These are phyloP conservation scores for Limulus polyphemus DNA, from an alignment of 2,888 invertebrate species.

Conservation along the genomic window DNA sequence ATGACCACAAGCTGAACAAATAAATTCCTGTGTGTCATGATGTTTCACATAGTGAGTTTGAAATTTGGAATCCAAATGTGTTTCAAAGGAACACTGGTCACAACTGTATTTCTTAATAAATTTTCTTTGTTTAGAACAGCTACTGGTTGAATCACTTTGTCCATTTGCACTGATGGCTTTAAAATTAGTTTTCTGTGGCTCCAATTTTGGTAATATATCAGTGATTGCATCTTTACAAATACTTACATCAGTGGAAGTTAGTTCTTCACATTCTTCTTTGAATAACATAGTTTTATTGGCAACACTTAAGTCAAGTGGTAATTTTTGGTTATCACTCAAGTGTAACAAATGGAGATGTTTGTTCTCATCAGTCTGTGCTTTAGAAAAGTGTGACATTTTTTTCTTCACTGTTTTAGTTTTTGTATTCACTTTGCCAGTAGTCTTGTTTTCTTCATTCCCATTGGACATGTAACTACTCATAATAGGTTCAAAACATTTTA, in stretches of 20 bases:
- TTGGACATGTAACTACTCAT: not conserved
- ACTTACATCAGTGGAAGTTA: not conserved
- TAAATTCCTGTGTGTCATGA: conserved; percentile 78
- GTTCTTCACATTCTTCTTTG: not conserved
- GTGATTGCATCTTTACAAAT: not conserved
- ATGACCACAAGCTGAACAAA: conserved; percentile 85
- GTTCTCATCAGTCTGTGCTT: too few species aligned
- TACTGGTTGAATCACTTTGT: not conserved
- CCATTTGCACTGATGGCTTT: not conserved
- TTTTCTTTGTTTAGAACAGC: too few species aligned
- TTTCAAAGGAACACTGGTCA: conserved; percentile 83
- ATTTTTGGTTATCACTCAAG: too few species aligned
- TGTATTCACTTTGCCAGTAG: too few species aligned
- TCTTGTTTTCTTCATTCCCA: too few species aligned
- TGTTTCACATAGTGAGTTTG: conserved; percentile 89
- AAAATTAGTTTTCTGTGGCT: not conserved
- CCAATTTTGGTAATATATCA: not conserved
- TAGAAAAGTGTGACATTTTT: too few species aligned
- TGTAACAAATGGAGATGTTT: too few species aligned
- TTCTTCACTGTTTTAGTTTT: too few species aligned
- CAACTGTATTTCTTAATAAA: conserved; percentile 65
- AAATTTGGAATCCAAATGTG: conserved; percentile 79
- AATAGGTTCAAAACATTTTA: not conserved
- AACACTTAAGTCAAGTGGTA: too few species aligned
- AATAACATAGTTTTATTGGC: too few species aligned